Evolutionary conservation across 2,888 invertebrate species (phyloP).

Genomic region (Chloromyia formosa): DNA sequence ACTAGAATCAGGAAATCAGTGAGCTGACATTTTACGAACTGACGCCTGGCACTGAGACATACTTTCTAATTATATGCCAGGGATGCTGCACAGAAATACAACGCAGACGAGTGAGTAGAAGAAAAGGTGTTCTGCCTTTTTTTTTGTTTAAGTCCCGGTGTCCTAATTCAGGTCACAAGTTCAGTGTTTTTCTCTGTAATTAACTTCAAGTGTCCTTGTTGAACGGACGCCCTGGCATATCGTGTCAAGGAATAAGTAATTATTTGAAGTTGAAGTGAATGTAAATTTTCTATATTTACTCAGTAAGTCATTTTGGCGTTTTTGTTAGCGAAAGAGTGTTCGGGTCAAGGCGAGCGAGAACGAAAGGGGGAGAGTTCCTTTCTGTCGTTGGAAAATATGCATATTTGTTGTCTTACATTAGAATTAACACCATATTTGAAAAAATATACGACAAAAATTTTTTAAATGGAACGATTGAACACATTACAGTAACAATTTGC

Average conservation of each 20-base stretch:
- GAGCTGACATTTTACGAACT: neutral
- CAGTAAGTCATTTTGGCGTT: neutral
- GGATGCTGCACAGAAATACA: neutral
- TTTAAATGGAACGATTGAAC: too few species aligned
- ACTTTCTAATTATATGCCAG: constrained; percentile 6
- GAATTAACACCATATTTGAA: too few species aligned
- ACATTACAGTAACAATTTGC: too few species aligned
- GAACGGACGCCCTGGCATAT: neutral
- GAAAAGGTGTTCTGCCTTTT: neutral
- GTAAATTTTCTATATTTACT: constrained; percentile 5
- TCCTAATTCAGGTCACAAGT: constrained; percentile 9
- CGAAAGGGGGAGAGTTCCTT: too few species aligned
- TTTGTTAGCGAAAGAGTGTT: too few species aligned
- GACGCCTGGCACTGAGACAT: neutral
- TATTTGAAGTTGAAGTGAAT: neutral
- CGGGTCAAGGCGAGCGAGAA: too few species aligned
- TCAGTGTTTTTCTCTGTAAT: constrained; percentile 10
- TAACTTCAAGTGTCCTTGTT: constrained; percentile 22
- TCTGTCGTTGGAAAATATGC: too few species aligned
- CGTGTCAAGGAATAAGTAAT: constrained; percentile 29
- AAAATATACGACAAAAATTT: too few species aligned
- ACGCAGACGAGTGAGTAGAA: constrained; percentile 1
- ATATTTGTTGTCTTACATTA: too few species aligned
- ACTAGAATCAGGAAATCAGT: neutral
- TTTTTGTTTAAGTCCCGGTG: neutral